A percentile compares a stretch with the other conserved stretches of the same genome.
Evolutionary conservation across 2,888 invertebrate genomes (phyloP).

Genomic region (Pammene aurita): DNA sequence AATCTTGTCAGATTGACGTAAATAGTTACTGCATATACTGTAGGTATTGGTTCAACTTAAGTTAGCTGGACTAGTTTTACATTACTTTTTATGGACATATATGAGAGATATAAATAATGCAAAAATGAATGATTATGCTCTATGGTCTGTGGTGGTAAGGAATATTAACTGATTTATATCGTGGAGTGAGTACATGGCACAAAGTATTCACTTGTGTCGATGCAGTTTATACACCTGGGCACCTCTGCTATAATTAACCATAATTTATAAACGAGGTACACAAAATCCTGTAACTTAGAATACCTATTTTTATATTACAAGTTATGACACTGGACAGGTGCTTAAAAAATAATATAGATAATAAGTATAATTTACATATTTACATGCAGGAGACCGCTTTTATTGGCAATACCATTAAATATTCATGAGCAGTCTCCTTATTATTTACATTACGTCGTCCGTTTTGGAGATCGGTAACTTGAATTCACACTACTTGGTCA

Average conservation of each 20-base stretch:
- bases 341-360: slow-evolving; percentile 49
- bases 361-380: slow-evolving; percentile 70
- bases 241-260: slow-evolving; percentile 33
- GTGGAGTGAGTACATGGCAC: slow-evolving; percentile 64
- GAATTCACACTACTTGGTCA: slow-evolving; percentile 38
- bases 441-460: slow-evolving; percentile 29
- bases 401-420: slow-evolving; percentile 2
- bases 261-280: slow-evolving; percentile 47
- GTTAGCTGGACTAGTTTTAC: background rate
- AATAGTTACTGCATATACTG: too few relatives aligned
- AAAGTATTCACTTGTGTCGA: slow-evolving; percentile 76
- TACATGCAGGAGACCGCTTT: slow-evolving; percentile 56
- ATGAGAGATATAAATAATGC: slow-evolving; percentile 6
- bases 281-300: slow-evolving; percentile 36
- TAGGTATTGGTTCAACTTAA: background rate
- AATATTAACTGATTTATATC: slow-evolving; percentile 7
- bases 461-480: slow-evolving; percentile 43
- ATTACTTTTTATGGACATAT: background rate
- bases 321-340: slow-evolving; percentile 77
- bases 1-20: too few relatives aligned
- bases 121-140: background rate
- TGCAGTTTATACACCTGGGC: slow-evolving; percentile 45
- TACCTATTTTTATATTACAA: slow-evolving; percentile 49
- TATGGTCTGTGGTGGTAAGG: background rate
- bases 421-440: slow-evolving; percentile 19